phyloP scores from a whole-genome alignment of 2,797 vertebrate species.

The Sarcoramphus papa region DNA sequence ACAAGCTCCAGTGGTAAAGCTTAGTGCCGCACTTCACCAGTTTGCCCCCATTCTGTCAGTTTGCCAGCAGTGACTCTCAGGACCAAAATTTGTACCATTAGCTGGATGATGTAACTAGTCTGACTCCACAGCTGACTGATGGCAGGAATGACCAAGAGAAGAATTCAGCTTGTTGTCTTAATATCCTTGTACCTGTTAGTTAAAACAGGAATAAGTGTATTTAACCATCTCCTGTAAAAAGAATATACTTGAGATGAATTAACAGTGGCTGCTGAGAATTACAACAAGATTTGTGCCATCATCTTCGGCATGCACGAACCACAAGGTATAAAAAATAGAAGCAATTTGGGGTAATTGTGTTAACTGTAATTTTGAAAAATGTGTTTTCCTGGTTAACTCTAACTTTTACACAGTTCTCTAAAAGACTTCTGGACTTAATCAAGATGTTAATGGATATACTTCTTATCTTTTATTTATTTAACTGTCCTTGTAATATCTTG shows the following conservation, averaged over 20 bases:
- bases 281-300: background rate
- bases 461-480: background rate
- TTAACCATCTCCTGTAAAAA: background rate
- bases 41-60: background rate
- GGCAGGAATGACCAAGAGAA: background rate
- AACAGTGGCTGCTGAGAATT: background rate
- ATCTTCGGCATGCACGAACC: background rate
- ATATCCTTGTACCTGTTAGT: background rate
- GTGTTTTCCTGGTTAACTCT: background rate
- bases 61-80: background rate
- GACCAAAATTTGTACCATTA: background rate
- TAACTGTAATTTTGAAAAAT: background rate
- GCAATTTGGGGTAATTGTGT: background rate
- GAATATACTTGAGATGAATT: background rate
- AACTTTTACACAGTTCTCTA: background rate
- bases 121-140: background rate
- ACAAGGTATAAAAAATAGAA: background rate
- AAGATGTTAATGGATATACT: background rate
- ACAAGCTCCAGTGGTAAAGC: background rate
- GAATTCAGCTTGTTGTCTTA: background rate
- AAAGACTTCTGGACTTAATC: background rate
- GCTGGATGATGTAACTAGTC: background rate
- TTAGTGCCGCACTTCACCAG: background rate
- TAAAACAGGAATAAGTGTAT: background rate
- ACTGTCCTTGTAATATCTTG: background rate